Conservation (phyloP, 1,140 invertebrate species). For the Temnothorax curvispinosus region DNA sequence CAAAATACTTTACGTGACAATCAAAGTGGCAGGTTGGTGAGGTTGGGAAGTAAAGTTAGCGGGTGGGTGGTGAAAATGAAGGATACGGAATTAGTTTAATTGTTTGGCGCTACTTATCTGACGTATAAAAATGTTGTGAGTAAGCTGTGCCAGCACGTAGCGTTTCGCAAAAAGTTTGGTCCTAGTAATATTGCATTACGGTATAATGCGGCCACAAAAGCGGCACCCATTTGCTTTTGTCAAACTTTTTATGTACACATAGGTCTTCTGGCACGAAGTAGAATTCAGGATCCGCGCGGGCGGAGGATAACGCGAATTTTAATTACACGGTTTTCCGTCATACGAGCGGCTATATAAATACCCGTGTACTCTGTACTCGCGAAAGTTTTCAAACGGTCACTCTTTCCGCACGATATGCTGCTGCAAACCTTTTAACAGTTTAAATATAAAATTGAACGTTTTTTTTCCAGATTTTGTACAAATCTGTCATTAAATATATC, state of each 20-base stretch:
- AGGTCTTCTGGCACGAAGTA: slow-evolving; percentile 37
- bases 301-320: slow-evolving; percentile 44
- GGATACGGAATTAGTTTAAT: slow-evolving; percentile 25
- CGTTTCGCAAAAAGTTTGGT: slow-evolving; percentile 37
- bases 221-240: slow-evolving; percentile 49
- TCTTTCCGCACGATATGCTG: neutral
- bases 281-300: slow-evolving; percentile 40
- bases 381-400: slow-evolving; percentile 37
- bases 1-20: neutral
- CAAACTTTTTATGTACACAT: slow-evolving; percentile 49
- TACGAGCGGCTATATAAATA: slow-evolving; percentile 33
- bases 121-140: slow-evolving; percentile 11
- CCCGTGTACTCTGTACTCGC: neutral
- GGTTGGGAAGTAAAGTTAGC: neutral
- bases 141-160: neutral
- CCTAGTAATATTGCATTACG: slow-evolving; percentile 33
- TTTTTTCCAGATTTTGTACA: neutral
- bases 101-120: slow-evolving; percentile 16
- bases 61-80: neutral
- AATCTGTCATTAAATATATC: neutral
- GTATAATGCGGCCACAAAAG: slow-evolving; percentile 39
- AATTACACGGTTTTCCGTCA: slow-evolving; percentile 50
- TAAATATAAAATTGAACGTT: neutral
- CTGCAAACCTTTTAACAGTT: neutral
- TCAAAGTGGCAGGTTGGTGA: too few relatives aligned